phyloP scores from a whole-genome alignment of 2,113 vertebrate species.

The Rhynchopsitta pachyrhyncha region DNA sequence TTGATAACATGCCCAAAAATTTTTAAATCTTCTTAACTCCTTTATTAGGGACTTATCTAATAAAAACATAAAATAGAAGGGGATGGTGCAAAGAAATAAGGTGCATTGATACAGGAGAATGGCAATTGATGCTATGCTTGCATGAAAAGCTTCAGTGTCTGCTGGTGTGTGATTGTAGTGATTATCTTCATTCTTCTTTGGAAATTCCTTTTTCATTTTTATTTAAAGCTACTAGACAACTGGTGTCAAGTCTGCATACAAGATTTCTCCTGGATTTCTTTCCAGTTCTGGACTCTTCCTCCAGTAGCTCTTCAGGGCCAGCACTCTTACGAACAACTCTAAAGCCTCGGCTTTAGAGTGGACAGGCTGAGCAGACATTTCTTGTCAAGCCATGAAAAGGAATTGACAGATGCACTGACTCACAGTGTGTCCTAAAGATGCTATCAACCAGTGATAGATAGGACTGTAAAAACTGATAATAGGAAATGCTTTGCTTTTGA shows the following conservation, averaged over 20 bases:
- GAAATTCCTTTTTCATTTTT: neutral
- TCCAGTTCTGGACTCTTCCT: neutral
- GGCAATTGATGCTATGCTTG: neutral
- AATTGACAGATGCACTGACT: neutral
- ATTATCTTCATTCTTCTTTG: neutral
- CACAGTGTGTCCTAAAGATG: neutral
- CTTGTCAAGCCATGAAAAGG: neutral
- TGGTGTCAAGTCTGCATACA: neutral
- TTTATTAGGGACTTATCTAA: neutral
- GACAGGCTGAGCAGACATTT: neutral
- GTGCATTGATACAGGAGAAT: neutral
- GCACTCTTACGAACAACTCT: neutral
- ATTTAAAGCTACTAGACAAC: neutral
- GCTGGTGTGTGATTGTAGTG: neutral
- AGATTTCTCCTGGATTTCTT: neutral
- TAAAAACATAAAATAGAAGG: neutral
- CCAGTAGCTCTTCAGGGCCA: neutral
- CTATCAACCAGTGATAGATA: neutral
- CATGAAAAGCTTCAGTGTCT: neutral
- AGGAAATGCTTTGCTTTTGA: conserved; percentile 1
- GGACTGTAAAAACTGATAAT: neutral
- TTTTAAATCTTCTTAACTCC: neutral
- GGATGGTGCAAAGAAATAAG: neutral
- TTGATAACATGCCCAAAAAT: neutral
- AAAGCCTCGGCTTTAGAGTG: neutral